phyloP scores from a whole-genome alignment of 2,797 vertebrate species.

The Pseudochirops corinnae region DNA sequence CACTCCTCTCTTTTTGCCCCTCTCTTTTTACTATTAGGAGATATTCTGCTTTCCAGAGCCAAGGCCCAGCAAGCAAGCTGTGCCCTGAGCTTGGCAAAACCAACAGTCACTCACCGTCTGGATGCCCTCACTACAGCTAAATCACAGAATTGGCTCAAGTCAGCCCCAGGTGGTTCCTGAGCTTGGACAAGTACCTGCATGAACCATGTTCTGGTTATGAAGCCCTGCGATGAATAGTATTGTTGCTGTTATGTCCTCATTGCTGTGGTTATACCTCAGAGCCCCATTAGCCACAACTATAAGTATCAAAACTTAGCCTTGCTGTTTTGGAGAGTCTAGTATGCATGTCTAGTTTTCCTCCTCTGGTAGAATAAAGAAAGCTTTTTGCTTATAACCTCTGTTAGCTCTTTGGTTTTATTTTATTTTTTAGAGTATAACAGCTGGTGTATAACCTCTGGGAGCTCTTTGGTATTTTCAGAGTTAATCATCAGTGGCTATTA shows the following conservation, averaged over 20 bases:
- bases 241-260: not conserved
- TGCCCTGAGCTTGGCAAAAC: not conserved
- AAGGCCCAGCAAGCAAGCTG: not conserved
- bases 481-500: no score
- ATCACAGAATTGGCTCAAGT: not conserved
- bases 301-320: not conserved
- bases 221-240: not conserved
- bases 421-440: not conserved
- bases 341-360: not conserved
- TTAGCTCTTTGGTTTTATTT: not conserved
- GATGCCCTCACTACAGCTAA: not conserved
- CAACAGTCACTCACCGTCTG: not conserved
- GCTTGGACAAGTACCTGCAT: not conserved
- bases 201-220: not conserved
- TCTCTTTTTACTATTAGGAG: not conserved
- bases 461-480: no score
- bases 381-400: not conserved
- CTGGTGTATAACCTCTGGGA: not conserved
- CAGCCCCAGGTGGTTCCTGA: not conserved
- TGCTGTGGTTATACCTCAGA: not conserved
- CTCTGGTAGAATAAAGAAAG: not conserved
- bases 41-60: not conserved
- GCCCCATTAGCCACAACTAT: not conserved
- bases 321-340: not conserved
- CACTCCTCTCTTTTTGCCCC: no score